These are phyloP conservation scores for Malurus leucopterus DNA, from an alignment of 2,797 vertebrate species.

Conservation along the genomic window DNA sequence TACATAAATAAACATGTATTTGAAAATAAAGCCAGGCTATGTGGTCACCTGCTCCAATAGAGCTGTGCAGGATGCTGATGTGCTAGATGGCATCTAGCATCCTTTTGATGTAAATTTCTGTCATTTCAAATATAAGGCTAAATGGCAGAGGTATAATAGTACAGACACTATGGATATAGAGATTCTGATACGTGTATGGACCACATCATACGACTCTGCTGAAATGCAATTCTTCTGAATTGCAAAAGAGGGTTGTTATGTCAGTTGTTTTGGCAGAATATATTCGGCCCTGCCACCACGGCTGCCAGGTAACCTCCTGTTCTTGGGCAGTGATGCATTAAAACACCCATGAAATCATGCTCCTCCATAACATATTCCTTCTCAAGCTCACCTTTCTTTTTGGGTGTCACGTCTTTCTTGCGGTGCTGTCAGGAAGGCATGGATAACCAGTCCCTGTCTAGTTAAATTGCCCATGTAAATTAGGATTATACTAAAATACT, in stretches of 20 bases:
- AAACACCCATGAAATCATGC: neutral
- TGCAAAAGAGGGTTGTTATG: neutral
- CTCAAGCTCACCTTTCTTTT: neutral
- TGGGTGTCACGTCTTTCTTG: neutral
- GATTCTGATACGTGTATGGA: neutral
- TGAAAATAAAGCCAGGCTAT: neutral
- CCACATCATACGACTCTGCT: neutral
- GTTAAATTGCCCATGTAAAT: constrained; percentile 3
- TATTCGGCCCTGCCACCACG: neutral
- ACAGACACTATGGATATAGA: neutral
- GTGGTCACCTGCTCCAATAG: neutral
- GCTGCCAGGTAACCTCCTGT: neutral
- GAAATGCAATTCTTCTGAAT: neutral
- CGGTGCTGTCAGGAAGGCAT: neutral
- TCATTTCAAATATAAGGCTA: neutral
- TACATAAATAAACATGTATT: neutral
- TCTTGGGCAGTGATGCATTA: neutral
- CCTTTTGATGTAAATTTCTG: neutral
- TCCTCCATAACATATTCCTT: neutral
- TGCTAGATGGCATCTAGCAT: neutral
- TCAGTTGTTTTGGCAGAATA: neutral
- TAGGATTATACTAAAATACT: neutral
- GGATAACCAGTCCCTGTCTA: neutral
- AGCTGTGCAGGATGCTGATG: neutral
- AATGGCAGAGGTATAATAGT: neutral